These are phyloP conservation scores for Potamilus streckersoni DNA, from an alignment of 1,140 invertebrate genomes.

Conservation along the genomic window DNA sequence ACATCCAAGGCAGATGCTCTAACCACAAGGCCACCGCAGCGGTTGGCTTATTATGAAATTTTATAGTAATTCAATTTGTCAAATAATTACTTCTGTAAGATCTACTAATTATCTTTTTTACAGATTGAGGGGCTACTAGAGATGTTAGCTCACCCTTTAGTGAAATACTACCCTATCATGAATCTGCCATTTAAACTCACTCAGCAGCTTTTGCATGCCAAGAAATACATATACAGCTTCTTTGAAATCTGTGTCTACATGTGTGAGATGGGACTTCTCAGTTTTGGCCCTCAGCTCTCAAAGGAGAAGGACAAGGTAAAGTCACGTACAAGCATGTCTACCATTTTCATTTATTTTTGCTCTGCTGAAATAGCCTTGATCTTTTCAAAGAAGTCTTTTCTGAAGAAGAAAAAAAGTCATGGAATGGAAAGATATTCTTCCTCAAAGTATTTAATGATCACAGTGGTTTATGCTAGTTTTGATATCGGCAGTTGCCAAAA, in stretches of 20 bases:
- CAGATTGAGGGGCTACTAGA: conserved; percentile 70
- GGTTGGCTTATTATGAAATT: too few species aligned
- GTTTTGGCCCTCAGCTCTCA: conserved; percentile 75
- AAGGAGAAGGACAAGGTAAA: conserved; percentile 79
- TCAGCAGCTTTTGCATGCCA: conserved; percentile 71
- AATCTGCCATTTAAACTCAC: conserved; percentile 67
- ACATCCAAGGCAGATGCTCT: too few species aligned
- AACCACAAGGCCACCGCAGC: too few species aligned
- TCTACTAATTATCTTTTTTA: background rate
- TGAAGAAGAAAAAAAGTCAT: background rate
- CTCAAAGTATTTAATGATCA: background rate
- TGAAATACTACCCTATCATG: conserved; percentile 75
- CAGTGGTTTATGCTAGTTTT: too few species aligned
- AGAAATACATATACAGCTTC: conserved; percentile 77
- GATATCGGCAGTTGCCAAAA: too few species aligned
- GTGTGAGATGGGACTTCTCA: conserved; percentile 78
- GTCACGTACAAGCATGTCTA: background rate
- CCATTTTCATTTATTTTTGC: too few species aligned
- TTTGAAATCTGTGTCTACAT: conserved; percentile 73
- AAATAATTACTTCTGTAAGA: too few species aligned
- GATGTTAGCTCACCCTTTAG: conserved; percentile 78
- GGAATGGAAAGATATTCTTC: too few species aligned
- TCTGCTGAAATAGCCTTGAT: background rate
- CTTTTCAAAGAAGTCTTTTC: background rate
- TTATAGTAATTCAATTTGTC: too few species aligned